Conservation (phyloP, 2,888 invertebrate species). For the Nebria brevicollis region DNA sequence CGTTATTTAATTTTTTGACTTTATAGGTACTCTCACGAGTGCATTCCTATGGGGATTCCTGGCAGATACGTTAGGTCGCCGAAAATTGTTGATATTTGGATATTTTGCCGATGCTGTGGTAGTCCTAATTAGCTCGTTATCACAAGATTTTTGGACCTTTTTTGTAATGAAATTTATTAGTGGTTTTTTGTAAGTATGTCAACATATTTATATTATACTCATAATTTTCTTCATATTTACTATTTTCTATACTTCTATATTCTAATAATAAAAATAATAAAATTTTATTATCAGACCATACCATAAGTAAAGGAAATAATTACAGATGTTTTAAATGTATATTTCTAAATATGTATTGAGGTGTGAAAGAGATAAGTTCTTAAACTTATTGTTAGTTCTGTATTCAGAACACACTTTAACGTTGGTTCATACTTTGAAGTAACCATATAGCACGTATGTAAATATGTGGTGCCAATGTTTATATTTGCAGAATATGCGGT, state of each 20-base stretch:
- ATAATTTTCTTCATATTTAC: slow-evolving; percentile 1
- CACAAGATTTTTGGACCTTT: slow-evolving; percentile 71
- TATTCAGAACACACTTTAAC: neutral
- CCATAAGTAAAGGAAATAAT: too few species aligned
- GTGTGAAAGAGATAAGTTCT: too few species aligned
- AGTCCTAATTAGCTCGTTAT: slow-evolving; percentile 69
- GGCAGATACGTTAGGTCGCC: slow-evolving; percentile 74
- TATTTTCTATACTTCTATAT: too few species aligned
- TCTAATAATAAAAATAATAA: neutral
- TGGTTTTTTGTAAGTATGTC: slow-evolving; percentile 73
- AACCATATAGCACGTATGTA: neutral
- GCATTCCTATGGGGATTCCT: slow-evolving; percentile 77
- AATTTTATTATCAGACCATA: too few species aligned
- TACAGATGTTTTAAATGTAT: too few species aligned
- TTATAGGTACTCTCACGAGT: slow-evolving; percentile 74
- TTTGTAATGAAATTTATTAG: slow-evolving; percentile 72
- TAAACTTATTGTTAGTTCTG: neutral
- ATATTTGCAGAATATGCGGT: slow-evolving; percentile 41
- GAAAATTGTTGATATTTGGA: slow-evolving; percentile 71
- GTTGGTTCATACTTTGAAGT: neutral
- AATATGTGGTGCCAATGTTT: neutral
- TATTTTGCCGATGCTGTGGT: slow-evolving; percentile 69
- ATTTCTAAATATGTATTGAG: too few species aligned
- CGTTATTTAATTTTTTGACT: slow-evolving; percentile 11
- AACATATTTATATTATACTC: too few species aligned